Evolutionary conservation across 2,113 vertebrate genomes (phyloP), one percentile per base, ranked within the genome.

Genomic region (Cettia cetti): DNA sequence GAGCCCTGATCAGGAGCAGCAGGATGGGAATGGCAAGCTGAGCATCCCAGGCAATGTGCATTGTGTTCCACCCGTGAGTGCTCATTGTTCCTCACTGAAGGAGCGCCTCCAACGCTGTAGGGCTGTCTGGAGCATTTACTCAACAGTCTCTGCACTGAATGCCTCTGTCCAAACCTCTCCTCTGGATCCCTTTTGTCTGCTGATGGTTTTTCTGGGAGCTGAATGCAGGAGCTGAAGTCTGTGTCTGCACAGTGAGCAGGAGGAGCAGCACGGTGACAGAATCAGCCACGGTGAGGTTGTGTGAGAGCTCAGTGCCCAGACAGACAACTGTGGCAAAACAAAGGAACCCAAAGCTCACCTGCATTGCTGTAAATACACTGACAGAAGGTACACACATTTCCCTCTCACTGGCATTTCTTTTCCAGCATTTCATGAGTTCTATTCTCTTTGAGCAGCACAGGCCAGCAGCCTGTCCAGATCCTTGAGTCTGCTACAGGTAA

Each of bases 81-180:
- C 52, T 59, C 47, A 52, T 56, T 86, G 82, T 37, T 63, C 90
- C 79, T 45, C 28, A 0, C 85, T 13, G n/a, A 19, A 63, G 92
- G 64, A 61, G 70, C 1, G 1, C 23, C 45, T 64, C 50, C 15
- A 47, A n/a, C 21, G n/a, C 72, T 74, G 8, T 15, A 39, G 93
- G 90, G 90, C 88, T 93, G 80, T 84, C 90, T 74, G 11, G 31
- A 90, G 86, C 85, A n/a, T 70, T 93, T 59, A 35, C 79, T 81
- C 85, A 49, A 45, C 75, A 42, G 45, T 20, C 80, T 52, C 56
- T 83, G 85, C 71, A 4, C 13, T 81, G 80, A 90, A 33, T 16
- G n/a, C 69, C 78, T 52, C 94, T 94, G 95, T 78, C 92, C 92
- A 90, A 79, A 93, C 76, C 77, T 92, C 93, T 92, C 44, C 76